Conservation (phyloP, 2,113 vertebrate genomes). For the Eubucco bourcierii region DNA sequence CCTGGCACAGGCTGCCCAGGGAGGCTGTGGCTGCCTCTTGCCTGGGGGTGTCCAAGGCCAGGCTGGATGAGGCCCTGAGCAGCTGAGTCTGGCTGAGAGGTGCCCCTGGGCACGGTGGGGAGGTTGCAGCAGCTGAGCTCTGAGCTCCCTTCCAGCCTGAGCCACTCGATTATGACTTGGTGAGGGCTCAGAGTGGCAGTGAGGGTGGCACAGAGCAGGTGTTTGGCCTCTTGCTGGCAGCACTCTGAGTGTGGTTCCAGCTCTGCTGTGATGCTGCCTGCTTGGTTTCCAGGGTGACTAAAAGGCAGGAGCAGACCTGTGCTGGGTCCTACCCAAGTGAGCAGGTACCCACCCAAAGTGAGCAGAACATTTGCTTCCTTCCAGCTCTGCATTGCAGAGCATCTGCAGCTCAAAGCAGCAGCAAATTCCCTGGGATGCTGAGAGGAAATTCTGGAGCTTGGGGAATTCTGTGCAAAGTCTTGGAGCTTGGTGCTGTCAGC, state of each 20-base stretch:
- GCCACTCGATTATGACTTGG: too few species aligned
- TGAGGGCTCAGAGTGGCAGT: too few species aligned
- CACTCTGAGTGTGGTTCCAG: background rate
- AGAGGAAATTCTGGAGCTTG: background rate
- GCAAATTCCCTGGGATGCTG: constrained; percentile 5
- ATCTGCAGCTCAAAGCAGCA: constrained; percentile 1
- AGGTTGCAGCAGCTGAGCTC: too few species aligned
- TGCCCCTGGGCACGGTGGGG: too few species aligned
- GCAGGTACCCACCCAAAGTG: background rate
- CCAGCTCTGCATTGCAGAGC: constrained; percentile 37
- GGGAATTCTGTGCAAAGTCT: background rate
- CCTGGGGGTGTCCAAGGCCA: too few species aligned
- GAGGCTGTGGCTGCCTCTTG: too few species aligned
- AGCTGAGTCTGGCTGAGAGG: too few species aligned
- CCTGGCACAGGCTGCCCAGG: too few species aligned
- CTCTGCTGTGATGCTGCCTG: background rate
- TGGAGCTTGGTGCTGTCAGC: background rate
- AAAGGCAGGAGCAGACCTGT: background rate
- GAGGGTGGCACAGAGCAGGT: background rate
- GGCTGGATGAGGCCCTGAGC: too few species aligned
- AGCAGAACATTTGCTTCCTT: constrained; percentile 1
- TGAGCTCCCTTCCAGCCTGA: too few species aligned
- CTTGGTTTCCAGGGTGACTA: background rate
- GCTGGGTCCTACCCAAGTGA: background rate
- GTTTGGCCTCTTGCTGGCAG: background rate